phyloP scores from a whole-genome alignment of 1,140 invertebrate species.

The Zaprionus davidi region DNA sequence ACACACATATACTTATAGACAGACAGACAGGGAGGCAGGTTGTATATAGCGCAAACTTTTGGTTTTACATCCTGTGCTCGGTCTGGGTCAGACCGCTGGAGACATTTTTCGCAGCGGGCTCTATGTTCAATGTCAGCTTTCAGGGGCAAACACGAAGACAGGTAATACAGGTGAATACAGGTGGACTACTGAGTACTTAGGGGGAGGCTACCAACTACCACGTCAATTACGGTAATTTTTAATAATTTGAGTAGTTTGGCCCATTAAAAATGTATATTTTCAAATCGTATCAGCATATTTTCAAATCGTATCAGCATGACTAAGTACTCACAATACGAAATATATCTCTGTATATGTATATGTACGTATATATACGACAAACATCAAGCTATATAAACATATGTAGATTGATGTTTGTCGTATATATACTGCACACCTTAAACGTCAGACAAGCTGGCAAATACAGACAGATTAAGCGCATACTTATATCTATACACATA shows the following conservation, averaged over 20 bases:
- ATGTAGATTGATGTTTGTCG: neutral
- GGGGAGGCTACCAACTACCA: neutral
- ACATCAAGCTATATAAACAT: too few species aligned
- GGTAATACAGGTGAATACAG: neutral
- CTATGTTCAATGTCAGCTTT: slow-evolving; percentile 30
- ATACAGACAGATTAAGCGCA: slow-evolving; percentile 31
- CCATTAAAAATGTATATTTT: slow-evolving; percentile 42
- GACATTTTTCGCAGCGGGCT: slow-evolving; percentile 16
- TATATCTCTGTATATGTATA: neutral
- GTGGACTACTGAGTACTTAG: neutral
- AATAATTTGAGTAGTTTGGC: slow-evolving; percentile 49
- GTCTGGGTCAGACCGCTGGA: slow-evolving; percentile 9
- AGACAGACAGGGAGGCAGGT: neutral
- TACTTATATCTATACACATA: slow-evolving; percentile 4
- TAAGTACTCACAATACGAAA: neutral
- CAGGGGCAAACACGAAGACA: slow-evolving; percentile 45
- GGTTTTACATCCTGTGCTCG: slow-evolving; percentile 5
- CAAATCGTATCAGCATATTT: slow-evolving; percentile 13
- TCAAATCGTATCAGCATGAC: slow-evolving; percentile 2
- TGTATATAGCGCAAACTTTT: neutral
- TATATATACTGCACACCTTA: slow-evolving; percentile 9
- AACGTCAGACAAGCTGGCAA: slow-evolving; percentile 31
- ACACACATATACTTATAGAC: neutral
- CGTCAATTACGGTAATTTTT: slow-evolving; percentile 62
- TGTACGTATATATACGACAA: too few species aligned